Evolutionary conservation across 2,113 vertebrate genomes (phyloP).

Genomic region (Peucedramus taeniatus): DNA sequence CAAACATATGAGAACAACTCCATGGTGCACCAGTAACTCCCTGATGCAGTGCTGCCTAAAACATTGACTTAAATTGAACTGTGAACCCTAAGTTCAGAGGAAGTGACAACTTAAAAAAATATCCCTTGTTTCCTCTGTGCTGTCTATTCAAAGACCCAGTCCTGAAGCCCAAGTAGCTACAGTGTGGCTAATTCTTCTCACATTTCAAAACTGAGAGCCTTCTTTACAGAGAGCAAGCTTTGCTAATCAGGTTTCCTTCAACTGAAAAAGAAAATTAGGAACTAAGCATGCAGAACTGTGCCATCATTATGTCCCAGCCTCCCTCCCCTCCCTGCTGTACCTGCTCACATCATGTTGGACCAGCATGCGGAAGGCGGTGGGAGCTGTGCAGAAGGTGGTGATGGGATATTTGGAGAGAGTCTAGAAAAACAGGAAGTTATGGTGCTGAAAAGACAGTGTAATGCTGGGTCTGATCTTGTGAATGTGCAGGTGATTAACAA

Average conservation of each 20-base stretch:
- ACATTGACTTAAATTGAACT: background rate
- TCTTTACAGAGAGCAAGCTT: background rate
- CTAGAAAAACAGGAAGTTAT: conserved; percentile 11
- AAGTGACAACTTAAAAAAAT: background rate
- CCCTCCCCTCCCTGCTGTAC: conserved; percentile 41
- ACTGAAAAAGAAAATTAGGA: background rate
- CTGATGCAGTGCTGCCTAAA: background rate
- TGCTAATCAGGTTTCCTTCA: background rate
- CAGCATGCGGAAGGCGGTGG: conserved; percentile 78
- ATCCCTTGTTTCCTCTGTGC: background rate
- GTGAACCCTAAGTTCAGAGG: background rate
- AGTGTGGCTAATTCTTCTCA: background rate
- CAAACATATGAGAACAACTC: background rate
- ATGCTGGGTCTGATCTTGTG: background rate
- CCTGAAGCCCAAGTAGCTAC: background rate
- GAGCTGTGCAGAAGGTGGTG: conserved; percentile 75
- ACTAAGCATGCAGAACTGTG: background rate
- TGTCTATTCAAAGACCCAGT: background rate
- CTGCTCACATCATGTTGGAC: conserved; percentile 74
- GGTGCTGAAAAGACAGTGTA: background rate
- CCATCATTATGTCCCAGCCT: background rate
- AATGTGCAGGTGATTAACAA: background rate
- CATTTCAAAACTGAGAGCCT: background rate
- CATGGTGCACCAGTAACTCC: background rate
- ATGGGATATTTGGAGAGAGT: conserved; percentile 78